phyloP scores from a whole-genome alignment of 1,140 invertebrate species.

The Calliopsis andreniformis region DNA sequence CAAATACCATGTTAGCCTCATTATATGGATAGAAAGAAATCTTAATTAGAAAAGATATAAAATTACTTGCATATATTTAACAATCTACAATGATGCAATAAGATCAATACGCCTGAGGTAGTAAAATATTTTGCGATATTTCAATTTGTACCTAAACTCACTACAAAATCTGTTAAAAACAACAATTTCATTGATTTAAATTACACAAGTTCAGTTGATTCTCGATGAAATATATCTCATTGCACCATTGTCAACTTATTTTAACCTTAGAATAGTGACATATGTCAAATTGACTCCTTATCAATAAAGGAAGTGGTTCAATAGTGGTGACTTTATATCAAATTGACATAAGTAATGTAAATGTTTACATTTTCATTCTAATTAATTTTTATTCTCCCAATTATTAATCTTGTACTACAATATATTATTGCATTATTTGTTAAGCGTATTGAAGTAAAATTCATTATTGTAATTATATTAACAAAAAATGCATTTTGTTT shows the following conservation, averaged over 20 bases:
- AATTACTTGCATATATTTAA: constrained; percentile 4
- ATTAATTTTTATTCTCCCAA: too few relatives aligned
- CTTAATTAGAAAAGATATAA: not conserved
- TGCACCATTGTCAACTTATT: not conserved
- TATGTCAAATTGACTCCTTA: too few relatives aligned
- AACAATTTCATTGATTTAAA: not conserved
- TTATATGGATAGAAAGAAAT: not conserved
- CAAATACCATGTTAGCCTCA: constrained; percentile 7
- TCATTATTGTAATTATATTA: too few relatives aligned
- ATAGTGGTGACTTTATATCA: too few relatives aligned
- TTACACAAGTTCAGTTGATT: not conserved
- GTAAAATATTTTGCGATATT: not conserved
- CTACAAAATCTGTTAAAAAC: not conserved
- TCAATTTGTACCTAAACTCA: not conserved
- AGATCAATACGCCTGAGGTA: constrained; percentile 14
- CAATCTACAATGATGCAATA: constrained; percentile 9
- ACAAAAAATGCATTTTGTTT: too few relatives aligned
- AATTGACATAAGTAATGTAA: too few relatives aligned
- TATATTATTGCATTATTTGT: too few relatives aligned
- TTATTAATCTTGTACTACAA: too few relatives aligned
- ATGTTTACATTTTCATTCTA: too few relatives aligned
- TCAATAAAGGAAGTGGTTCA: too few relatives aligned
- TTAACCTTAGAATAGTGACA: too few relatives aligned
- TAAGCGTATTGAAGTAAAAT: too few relatives aligned
- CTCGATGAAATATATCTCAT: not conserved